Evolutionary conservation across 2,113 vertebrate species (phyloP).

Genomic region (Onychorhynchus coronatus): DNA sequence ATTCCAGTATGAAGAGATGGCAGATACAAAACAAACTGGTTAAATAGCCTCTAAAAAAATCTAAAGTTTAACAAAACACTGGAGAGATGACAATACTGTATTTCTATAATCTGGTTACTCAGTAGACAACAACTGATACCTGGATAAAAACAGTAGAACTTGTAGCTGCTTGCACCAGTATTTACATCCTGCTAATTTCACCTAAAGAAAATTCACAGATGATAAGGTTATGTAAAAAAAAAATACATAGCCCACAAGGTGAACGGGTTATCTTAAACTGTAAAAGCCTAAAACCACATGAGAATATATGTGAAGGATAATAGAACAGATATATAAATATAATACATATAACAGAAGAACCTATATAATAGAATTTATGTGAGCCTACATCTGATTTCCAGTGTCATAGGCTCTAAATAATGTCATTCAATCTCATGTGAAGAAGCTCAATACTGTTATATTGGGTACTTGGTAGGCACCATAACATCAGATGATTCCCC

Average conservation of each 20-base stretch:
- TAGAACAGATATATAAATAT: background rate
- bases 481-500: background rate
- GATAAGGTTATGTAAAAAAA: background rate
- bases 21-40: background rate
- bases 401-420: background rate
- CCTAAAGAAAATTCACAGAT: background rate
- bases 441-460: background rate
- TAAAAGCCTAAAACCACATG: background rate
- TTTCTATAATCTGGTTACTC: background rate
- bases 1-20: background rate
- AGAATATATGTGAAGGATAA: background rate
- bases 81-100: background rate
- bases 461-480: background rate
- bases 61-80: background rate
- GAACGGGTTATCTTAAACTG: background rate
- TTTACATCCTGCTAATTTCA: background rate
- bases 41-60: background rate
- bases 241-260: background rate
- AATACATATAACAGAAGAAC: background rate
- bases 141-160: background rate
- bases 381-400: background rate
- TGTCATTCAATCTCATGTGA: background rate
- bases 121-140: background rate
- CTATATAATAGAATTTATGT: background rate
- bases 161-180: background rate